Evolutionary conservation across 2,797 vertebrate species (phyloP).

Genomic region (Myotis daubentonii): DNA sequence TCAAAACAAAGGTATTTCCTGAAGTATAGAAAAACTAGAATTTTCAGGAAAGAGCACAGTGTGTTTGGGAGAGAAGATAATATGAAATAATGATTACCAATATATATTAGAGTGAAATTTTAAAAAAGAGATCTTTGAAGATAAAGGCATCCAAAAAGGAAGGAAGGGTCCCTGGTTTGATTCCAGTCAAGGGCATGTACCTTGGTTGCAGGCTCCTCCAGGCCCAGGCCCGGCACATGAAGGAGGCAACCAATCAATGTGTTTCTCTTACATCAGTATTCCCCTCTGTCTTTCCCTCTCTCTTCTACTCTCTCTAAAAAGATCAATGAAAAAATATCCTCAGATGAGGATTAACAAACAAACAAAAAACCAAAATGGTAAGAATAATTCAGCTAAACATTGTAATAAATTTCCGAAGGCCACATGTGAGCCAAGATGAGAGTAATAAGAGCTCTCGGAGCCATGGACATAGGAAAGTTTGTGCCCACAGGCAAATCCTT

Average conservation of each 20-base stretch:
- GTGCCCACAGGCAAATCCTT: background rate
- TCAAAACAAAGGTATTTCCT: background rate
- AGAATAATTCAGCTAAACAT: background rate
- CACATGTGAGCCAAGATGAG: background rate
- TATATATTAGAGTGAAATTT: background rate
- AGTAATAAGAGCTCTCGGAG: background rate
- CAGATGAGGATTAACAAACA: too few species aligned
- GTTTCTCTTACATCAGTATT: too few species aligned
- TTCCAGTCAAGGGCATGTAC: too few species aligned
- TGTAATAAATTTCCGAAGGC: background rate
- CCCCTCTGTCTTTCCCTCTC: too few species aligned
- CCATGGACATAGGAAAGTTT: accelerated
- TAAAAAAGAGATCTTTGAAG: background rate
- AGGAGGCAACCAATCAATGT: too few species aligned
- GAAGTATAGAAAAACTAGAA: background rate
- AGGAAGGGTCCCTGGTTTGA: too few species aligned
- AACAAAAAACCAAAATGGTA: background rate
- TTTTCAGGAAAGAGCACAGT: background rate
- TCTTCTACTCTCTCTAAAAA: too few species aligned
- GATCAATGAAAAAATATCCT: too few species aligned
- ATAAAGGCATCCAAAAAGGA: background rate
- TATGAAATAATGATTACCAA: background rate
- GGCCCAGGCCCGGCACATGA: too few species aligned
- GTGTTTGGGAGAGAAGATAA: background rate
- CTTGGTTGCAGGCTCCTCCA: too few species aligned